These are phyloP conservation scores for Dasysyrphus albostriatus DNA, from an alignment of 2,888 invertebrate species.

Conservation along the genomic window DNA sequence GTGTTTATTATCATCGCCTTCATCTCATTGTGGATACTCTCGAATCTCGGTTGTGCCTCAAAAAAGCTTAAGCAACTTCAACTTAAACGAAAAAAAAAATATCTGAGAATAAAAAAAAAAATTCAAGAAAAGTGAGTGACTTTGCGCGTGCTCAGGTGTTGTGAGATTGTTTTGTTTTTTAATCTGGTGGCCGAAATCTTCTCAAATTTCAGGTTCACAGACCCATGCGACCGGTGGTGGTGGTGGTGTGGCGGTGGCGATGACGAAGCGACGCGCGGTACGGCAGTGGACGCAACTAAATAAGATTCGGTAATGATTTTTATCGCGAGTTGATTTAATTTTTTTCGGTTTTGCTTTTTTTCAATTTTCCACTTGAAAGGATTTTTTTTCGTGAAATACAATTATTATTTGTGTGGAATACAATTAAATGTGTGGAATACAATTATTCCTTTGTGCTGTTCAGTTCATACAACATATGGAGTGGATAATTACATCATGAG, in stretches of 20 bases:
- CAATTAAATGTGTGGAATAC: constrained; percentile 3
- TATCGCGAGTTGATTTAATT: neutral
- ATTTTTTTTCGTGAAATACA: neutral
- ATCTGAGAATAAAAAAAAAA: constrained; percentile 8
- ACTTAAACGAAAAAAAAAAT: constrained; percentile 20
- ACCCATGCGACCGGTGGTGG: constrained; percentile 38
- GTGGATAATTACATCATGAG: constrained; percentile 55
- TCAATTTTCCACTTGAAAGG: constrained; percentile 55
- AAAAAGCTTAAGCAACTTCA: constrained; percentile 18
- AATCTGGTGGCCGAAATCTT: constrained; percentile 69
- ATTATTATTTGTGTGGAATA: constrained; percentile 4
- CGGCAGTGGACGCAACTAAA: constrained; percentile 10
- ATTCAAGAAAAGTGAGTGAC: constrained; percentile 65
- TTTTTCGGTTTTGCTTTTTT: constrained; percentile 10
- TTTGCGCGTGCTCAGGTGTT: constrained; percentile 74
- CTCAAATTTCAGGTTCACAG: constrained; percentile 73
- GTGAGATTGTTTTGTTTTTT: constrained; percentile 55
- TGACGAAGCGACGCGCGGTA: too few relatives aligned
- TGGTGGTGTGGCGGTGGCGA: neutral
- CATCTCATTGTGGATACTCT: constrained; percentile 11
- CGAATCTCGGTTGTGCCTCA: neutral
- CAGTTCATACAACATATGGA: neutral
- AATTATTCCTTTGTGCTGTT: neutral
- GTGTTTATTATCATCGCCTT: constrained; percentile 66
- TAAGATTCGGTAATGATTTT: constrained; percentile 31